Evolutionary conservation across 2,797 vertebrate genomes (phyloP).

Genomic region (Todus mexicanus): DNA sequence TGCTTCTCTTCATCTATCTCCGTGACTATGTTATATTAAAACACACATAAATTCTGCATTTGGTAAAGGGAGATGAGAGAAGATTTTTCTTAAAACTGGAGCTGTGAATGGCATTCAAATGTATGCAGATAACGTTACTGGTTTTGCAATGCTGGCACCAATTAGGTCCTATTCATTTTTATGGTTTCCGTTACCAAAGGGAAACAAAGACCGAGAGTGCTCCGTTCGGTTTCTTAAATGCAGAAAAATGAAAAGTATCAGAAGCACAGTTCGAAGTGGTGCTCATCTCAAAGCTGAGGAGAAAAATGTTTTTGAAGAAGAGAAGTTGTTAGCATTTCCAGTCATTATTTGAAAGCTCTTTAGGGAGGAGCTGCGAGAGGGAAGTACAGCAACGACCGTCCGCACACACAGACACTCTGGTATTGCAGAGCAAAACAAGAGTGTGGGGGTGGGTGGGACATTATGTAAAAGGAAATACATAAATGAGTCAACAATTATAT

Average conservation of each 20-base stretch:
- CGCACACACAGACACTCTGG: not conserved
- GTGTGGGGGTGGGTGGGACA: not conserved
- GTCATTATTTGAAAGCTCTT: not conserved
- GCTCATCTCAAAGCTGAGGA: not conserved
- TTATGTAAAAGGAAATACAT: conserved; percentile 7
- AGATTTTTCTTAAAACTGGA: not conserved
- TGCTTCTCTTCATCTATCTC: not conserved
- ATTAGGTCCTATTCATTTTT: not conserved
- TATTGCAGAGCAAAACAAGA: not conserved
- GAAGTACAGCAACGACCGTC: not conserved
- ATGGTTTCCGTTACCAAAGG: not conserved
- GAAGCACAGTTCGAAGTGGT: not conserved
- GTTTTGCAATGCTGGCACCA: not conserved
- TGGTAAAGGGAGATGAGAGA: not conserved
- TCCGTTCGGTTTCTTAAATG: not conserved
- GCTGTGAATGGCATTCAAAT: not conserved
- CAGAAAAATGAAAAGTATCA: not conserved
- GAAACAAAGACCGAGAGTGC: not conserved
- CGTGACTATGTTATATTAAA: not conserved
- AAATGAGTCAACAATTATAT: conserved; percentile 6
- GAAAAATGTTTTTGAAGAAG: not conserved
- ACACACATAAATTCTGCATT: not conserved
- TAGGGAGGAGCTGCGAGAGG: not conserved
- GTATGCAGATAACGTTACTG: not conserved
- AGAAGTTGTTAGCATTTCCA: not conserved